Evolutionary conservation across 2,113 vertebrate species (phyloP).

Genomic region (Sterrhoptilus dennistouni): DNA sequence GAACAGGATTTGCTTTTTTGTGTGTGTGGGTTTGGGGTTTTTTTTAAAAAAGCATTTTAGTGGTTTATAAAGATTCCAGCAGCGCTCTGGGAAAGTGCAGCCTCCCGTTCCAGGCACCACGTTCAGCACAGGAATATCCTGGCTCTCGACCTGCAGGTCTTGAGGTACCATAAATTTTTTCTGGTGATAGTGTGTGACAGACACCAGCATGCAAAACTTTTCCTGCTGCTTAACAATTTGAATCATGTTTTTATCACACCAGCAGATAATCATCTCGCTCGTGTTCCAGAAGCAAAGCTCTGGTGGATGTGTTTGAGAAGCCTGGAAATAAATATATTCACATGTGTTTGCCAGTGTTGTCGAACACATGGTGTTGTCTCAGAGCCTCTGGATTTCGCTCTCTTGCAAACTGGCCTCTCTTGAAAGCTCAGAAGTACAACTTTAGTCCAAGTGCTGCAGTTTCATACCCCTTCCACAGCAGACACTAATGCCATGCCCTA

Average conservation of each 20-base stretch:
- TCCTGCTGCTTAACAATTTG: background rate
- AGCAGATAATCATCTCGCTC: background rate
- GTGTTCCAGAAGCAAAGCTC: background rate
- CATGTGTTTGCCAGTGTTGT: background rate
- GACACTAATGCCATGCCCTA: background rate
- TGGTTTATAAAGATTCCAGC: conserved; percentile 22
- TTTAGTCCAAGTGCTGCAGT: background rate
- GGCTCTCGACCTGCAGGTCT: background rate
- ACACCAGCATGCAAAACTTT: background rate
- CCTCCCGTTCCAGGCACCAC: background rate
- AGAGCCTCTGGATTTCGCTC: background rate
- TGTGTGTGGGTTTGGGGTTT: background rate
- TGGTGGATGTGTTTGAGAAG: background rate
- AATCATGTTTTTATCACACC: background rate
- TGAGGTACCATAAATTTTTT: background rate
- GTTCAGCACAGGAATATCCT: background rate
- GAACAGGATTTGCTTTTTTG: background rate
- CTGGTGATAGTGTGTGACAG: background rate
- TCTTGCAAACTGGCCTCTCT: background rate
- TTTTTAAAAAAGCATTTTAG: background rate
- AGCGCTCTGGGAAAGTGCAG: background rate
- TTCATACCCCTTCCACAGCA: background rate
- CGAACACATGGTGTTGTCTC: background rate
- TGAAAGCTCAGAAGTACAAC: background rate
- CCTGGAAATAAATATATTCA: background rate